These are phyloP conservation scores for Luffia ferchaultella DNA, from an alignment of 2,888 invertebrate genomes.

Conservation along the genomic window DNA sequence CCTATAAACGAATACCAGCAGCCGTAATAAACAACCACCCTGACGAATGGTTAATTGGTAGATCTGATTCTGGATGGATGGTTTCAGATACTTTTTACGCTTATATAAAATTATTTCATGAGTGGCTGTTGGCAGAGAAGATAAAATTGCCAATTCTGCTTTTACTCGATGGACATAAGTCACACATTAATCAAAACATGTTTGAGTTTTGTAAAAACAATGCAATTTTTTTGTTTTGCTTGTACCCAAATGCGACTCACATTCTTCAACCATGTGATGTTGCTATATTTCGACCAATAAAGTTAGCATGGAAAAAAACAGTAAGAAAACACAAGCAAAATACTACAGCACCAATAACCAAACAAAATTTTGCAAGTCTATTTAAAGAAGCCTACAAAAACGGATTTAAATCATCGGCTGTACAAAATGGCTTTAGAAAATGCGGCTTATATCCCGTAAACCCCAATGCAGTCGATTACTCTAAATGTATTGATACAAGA, in stretches of 20 bases:
- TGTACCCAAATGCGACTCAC: constrained; percentile 13
- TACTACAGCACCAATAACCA: background rate
- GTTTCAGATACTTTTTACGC: constrained; percentile 10
- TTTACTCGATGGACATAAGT: constrained; percentile 14
- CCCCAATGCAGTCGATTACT: background rate
- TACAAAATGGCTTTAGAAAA: background rate
- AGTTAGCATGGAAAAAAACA: background rate
- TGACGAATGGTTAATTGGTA: constrained; percentile 9
- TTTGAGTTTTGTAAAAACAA: constrained; percentile 10
- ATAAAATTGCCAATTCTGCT: constrained; percentile 11
- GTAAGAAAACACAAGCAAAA: background rate
- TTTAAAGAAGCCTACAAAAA: background rate
- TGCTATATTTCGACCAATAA: constrained; percentile 11
- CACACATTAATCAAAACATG: constrained; percentile 8
- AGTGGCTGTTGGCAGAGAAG: constrained; percentile 9
- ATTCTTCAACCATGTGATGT: constrained; percentile 14
- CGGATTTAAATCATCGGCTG: background rate
- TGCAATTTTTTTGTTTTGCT: constrained; percentile 11
- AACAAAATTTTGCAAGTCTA: background rate
- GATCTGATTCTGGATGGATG: constrained; percentile 14
- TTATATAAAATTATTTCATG: constrained; percentile 10
- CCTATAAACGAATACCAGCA: constrained; percentile 5
- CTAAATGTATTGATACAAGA: background rate
- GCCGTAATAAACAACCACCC: constrained; percentile 8
- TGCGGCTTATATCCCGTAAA: background rate